Evolutionary conservation across 2,113 vertebrate genomes (phyloP), one percentile per base, ranked within the genome.

Genomic region (Syrmaticus mikado): DNA sequence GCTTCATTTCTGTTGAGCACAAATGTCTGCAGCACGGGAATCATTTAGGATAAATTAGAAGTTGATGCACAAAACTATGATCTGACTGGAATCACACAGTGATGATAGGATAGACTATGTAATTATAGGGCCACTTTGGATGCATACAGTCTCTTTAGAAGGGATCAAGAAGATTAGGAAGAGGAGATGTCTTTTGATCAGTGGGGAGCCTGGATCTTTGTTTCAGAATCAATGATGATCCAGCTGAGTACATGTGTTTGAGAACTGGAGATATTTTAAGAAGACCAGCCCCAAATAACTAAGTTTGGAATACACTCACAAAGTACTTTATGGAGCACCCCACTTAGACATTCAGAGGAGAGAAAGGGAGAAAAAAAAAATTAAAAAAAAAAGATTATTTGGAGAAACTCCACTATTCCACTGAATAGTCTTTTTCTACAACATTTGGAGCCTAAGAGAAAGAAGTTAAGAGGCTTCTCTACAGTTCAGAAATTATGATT

Each of bases 401-500:
- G 40, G 40, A 61, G 38, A 70, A 40, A 64, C 36, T 72, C 64
- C 13, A 28, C 34, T 10, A 5, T n/a, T 57, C 70, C n/a, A 13
- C 12, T 57, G 41, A 72, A 34, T 62, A 71, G 7, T 41, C 1
- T 30, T 62, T 76, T 88, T 77, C 61, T 2, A 21, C 71, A 84
- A 19, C 57, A 38, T 46, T 55, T 82, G 12, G 2, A 50, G 43
- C 36, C 7, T 32, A 67, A 25, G 27, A 10, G 27, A 85, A 82
- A 88, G 36, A 78, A 46, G 21, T 74, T 68, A 93, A 80, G 13
- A 46, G 20, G 9, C 48, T 74, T 55, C 30, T 78, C 14, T 92
- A 48, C 60, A 91, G 52, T 55, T 38, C 52, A 72, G 50, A 95
- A 81, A 92, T 88, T 87, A 91, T 73, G 83, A 94, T 87, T 88